phyloP scores from a whole-genome alignment of 2,888 invertebrate species.

The Aspidapion aeneum region DNA sequence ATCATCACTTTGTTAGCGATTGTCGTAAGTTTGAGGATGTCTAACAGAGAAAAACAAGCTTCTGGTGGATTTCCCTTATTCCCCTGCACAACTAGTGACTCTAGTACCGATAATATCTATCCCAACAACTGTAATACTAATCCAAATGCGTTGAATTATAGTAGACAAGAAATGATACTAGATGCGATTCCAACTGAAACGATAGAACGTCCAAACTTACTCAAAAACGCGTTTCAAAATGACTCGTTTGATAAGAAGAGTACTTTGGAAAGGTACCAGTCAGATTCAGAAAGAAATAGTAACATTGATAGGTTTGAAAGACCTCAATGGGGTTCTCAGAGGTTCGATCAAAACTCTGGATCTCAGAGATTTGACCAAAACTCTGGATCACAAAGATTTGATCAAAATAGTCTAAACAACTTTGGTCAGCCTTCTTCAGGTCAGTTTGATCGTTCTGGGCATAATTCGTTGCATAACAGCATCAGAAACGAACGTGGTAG shows the following conservation, averaged over 20 bases:
- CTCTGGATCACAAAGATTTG: constrained; percentile 45
- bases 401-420: constrained; percentile 39
- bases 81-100: constrained; percentile 79
- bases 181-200: constrained; percentile 50
- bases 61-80: constrained; percentile 76
- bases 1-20: constrained; percentile 83
- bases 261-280: constrained; percentile 59
- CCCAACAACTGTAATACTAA: constrained; percentile 85
- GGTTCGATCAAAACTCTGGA: constrained; percentile 51
- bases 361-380: constrained; percentile 52
- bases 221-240: constrained; percentile 57
- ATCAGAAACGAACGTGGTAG: constrained; percentile 39
- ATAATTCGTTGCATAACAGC: constrained; percentile 37
- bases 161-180: constrained; percentile 51
- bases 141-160: constrained; percentile 80
- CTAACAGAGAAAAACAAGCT: constrained; percentile 69
- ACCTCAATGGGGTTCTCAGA: constrained; percentile 54
- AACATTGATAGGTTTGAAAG: constrained; percentile 53
- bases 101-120: constrained; percentile 80
- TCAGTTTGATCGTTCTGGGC: constrained; percentile 39
- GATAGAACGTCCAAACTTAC: constrained; percentile 52
- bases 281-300: constrained; percentile 54
- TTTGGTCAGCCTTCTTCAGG: constrained; percentile 40
- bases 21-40: constrained; percentile 68
- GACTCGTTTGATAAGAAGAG: constrained; percentile 63